Conservation (phyloP, 2,888 invertebrate genomes). For the Leptura quadrifasciata region DNA sequence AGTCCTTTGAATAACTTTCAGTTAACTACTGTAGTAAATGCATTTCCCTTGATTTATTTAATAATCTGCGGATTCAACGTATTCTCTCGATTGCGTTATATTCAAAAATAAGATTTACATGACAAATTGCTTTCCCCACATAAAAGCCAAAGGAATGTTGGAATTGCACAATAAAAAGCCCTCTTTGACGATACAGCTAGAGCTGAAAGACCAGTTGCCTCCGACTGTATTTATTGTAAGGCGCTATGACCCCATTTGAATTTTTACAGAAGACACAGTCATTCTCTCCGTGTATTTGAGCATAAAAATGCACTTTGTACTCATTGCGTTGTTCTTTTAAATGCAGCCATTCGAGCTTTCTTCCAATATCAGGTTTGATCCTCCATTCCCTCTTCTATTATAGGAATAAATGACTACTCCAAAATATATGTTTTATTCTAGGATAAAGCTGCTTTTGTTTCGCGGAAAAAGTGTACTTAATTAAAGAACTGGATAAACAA, state of each 20-base stretch:
- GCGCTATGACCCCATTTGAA: not conserved
- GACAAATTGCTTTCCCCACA: conserved; percentile 30
- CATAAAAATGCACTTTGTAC: conserved; percentile 26
- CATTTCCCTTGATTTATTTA: not conserved
- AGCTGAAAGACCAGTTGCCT: conserved; percentile 19
- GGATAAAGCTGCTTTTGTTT: not conserved
- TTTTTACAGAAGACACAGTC: conserved; percentile 15
- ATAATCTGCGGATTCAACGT: not conserved
- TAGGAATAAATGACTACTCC: not conserved
- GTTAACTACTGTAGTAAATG: not conserved
- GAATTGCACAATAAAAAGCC: conserved; percentile 31
- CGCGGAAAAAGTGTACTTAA: not conserved
- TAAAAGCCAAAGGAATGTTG: conserved; percentile 17
- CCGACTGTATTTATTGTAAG: conserved; percentile 16
- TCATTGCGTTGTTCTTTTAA: conserved; percentile 8
- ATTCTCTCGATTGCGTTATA: conserved; percentile 30
- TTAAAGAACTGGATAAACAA: not conserved
- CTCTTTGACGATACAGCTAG: conserved; percentile 26
- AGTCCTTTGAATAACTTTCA: not conserved
- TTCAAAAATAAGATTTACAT: conserved; percentile 40
- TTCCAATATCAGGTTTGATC: not conserved
- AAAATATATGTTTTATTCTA: not conserved
- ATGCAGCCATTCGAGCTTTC: not conserved
- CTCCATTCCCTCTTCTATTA: not conserved
- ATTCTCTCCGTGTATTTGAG: conserved; percentile 21